Percentiles rank a stretch among this genome's conserved stretches.
Conservation (phyloP, 2,797 vertebrate species). For the Pygocentrus nattereri region DNA sequence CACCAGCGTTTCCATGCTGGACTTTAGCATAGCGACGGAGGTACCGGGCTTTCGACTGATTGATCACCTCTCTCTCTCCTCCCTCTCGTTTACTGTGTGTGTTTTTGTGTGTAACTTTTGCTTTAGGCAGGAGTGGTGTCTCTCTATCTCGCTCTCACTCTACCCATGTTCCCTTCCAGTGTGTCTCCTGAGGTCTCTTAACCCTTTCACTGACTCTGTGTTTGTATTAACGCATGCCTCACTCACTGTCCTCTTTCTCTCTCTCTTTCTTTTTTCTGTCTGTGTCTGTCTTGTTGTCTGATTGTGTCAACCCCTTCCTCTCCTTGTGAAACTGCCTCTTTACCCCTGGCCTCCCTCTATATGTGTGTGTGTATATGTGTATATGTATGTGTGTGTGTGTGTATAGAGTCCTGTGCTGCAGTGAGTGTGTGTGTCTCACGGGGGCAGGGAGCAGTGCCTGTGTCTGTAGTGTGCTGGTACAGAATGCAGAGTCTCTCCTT, state of each 20-base stretch:
- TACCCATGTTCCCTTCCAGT: slow-evolving; percentile 75
- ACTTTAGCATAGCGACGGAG: slow-evolving; percentile 98
- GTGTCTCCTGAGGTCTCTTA: slow-evolving; percentile 71
- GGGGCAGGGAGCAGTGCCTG: slow-evolving; percentile 85
- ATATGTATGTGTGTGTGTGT: slow-evolving; percentile 76
- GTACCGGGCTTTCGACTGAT: slow-evolving; percentile 79
- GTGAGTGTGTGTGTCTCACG: slow-evolving; percentile 83
- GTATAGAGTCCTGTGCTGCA: slow-evolving; percentile 86
- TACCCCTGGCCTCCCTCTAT: slow-evolving; percentile 62
- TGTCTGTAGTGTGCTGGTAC: slow-evolving; percentile 88
- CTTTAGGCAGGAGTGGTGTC: slow-evolving; percentile 46
- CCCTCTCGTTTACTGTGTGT: slow-evolving; percentile 31
- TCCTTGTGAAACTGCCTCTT: slow-evolving; percentile 41
- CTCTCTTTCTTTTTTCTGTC: slow-evolving; percentile 60
- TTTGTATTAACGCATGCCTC: slow-evolving; percentile 77
- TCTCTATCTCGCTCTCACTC: slow-evolving; percentile 61
- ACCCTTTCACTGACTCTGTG: slow-evolving; percentile 70
- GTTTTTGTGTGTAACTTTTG: slow-evolving; percentile 31
- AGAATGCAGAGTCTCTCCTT: slow-evolving; percentile 87
- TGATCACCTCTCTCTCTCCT: slow-evolving; percentile 47
- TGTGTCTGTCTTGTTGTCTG: slow-evolving; percentile 66
- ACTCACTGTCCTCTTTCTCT: slow-evolving; percentile 63
- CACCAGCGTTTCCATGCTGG: slow-evolving; percentile 98
- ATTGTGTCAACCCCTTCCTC: slow-evolving; percentile 24
- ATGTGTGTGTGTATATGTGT: slow-evolving; percentile 67